phyloP scores from a whole-genome alignment of 2,888 invertebrate genomes.

The Archaeoteleia sp. region DNA sequence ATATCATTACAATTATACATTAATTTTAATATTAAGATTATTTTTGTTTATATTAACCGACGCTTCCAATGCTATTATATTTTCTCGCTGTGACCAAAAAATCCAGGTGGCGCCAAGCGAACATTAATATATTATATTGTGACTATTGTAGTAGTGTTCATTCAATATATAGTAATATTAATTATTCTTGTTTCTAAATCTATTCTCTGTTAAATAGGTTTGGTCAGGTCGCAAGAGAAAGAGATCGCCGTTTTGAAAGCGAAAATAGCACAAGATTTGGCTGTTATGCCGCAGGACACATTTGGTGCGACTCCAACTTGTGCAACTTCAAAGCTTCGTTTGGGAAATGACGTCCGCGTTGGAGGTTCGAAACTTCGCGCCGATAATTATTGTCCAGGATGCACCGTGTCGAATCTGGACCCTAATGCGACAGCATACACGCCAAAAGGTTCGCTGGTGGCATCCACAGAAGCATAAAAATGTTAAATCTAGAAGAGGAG shows the following conservation, averaged over 20 bases:
- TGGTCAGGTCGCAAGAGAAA: slow-evolving; percentile 89
- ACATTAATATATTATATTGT: too few species aligned
- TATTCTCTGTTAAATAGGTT: slow-evolving; percentile 77
- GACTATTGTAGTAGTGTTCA: too few species aligned
- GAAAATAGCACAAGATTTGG: slow-evolving; percentile 94
- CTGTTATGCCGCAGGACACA: slow-evolving; percentile 89
- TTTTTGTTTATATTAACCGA: too few species aligned
- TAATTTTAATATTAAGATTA: too few species aligned
- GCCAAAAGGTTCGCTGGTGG: slow-evolving; percentile 82
- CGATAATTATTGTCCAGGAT: slow-evolving; percentile 73
- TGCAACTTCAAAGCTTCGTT: slow-evolving; percentile 79
- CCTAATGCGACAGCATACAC: slow-evolving; percentile 95
- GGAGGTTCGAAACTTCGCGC: slow-evolving; percentile 69
- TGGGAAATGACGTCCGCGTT: slow-evolving; percentile 73
- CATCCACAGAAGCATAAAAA: slow-evolving; percentile 78
- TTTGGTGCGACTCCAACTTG: slow-evolving; percentile 78
- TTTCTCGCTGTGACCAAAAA: too few species aligned
- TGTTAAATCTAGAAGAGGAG: slow-evolving; percentile 32
- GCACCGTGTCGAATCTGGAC: slow-evolving; percentile 81
- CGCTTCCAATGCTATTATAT: too few species aligned
- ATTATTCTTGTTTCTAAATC: too few species aligned
- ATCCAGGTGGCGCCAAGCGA: too few species aligned
- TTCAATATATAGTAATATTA: too few species aligned
- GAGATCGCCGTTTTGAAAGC: slow-evolving; percentile 93
- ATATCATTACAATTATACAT: too few species aligned